Evolutionary conservation across 2,797 vertebrate species (phyloP).

Genomic region (Brachymystax lenok): DNA sequence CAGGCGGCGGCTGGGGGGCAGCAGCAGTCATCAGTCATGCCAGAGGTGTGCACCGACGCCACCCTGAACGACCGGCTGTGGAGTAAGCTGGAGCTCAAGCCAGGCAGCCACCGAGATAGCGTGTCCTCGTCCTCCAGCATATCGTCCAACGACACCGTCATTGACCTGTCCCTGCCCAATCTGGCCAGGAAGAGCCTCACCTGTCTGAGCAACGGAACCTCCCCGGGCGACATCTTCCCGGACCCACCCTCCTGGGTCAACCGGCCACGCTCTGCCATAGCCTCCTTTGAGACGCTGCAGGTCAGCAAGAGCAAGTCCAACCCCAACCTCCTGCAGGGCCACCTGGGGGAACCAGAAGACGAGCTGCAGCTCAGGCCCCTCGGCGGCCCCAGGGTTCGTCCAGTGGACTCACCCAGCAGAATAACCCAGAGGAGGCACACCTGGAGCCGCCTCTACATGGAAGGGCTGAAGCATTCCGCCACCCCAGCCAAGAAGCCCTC

Average conservation of each 20-base stretch:
- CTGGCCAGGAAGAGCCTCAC: constrained; percentile 81
- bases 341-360: constrained; percentile 45
- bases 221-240: constrained; percentile 25
- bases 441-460: constrained; percentile 87
- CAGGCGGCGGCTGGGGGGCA: constrained; percentile 24
- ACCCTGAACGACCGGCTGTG: constrained; percentile 87
- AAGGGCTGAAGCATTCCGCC: constrained; percentile 77
- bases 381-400: constrained; percentile 42
- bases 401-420: constrained; percentile 44
- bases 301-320: constrained; percentile 91
- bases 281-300: constrained; percentile 54
- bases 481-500: constrained; percentile 33
- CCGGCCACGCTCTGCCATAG: constrained; percentile 59
- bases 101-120: constrained; percentile 81
- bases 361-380: constrained; percentile 74
- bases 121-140: constrained; percentile 94
- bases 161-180: constrained; percentile 87
- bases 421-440: constrained; percentile 81
- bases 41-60: constrained; percentile 82
- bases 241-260: constrained; percentile 49
- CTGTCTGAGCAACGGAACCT: constrained; percentile 64
- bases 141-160: constrained; percentile 92
- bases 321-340: constrained; percentile 80
- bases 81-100: constrained; percentile 85
- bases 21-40: constrained; percentile 67